Evolutionary conservation across 2,797 vertebrate species (phyloP), one percentile per base, ranked within the genome.

Genomic region (Paguma larvata): DNA sequence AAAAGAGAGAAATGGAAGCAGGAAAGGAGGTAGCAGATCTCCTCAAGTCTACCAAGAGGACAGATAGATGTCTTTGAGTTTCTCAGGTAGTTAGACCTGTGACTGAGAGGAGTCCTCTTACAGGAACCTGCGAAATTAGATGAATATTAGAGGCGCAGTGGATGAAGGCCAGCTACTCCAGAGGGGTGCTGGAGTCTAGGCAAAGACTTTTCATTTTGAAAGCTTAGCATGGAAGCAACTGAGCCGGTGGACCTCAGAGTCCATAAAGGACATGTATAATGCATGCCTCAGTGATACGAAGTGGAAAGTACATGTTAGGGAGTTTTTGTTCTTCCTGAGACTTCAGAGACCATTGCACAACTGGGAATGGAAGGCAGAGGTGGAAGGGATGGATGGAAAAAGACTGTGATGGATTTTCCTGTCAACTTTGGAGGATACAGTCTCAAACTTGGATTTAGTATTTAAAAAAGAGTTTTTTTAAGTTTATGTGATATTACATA

Each of bases 181-280:
- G 77, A 11, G 7, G 41, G 21, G 27, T 32, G 32, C 30, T 25
- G 38, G 13, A 51, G n/a, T 12, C 5, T 11, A 94, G 38, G 65
- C 25, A 96, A 70, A 91, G 19, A 51, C 13, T 63, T n/a, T 32
- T n/a, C 27, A 10, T n/a, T 75, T 87, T 25, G 23, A 5, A 67
- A 63, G 73, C 30, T 82, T 79, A 62, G 27, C 48, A 41, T 27
- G 23, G 34, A 88, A 68, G 12, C 32, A 1, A 44, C 7, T 48
- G 70, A 44, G 18, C 67, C 27, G 1, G 18, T 19, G n/a, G 44
- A 32, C 25, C 8, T 63, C 38, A 72, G 44, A 10, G 44, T 86
- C 32, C 16, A 27, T 1, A 18, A 5, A 34, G 13, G 13, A 27
- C 0, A 13, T 16, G 32, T 12, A 11, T 34, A 27, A 18, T 2